Evolutionary conservation across 2,113 vertebrate species (phyloP).

Genomic region (Hemichromis elongatus): DNA sequence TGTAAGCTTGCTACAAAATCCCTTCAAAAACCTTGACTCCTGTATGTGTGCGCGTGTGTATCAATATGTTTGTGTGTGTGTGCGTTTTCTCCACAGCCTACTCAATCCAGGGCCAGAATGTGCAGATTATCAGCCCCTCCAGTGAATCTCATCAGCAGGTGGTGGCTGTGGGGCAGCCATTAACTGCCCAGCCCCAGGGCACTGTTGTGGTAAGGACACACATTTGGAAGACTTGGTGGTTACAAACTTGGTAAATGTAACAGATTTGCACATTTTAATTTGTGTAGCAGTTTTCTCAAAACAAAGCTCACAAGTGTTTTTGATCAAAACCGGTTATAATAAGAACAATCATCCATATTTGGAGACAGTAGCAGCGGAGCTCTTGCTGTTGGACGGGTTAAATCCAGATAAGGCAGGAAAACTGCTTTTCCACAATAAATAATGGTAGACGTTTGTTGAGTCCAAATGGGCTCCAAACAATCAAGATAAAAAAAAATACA

Average conservation of each 20-base stretch:
- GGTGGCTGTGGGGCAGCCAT: slow-evolving; percentile 94
- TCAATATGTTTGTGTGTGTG: background rate
- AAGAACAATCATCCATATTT: background rate
- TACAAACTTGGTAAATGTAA: background rate
- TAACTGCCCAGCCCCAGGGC: slow-evolving; percentile 91
- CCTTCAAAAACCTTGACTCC: background rate
- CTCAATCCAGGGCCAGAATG: slow-evolving; percentile 95
- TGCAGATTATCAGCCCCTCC: slow-evolving; percentile 97
- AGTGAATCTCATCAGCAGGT: slow-evolving; percentile 99
- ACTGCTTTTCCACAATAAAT: background rate
- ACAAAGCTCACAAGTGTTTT: background rate
- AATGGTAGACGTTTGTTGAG: background rate
- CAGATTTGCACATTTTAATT: background rate
- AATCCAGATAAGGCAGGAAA: background rate
- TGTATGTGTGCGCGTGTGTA: background rate
- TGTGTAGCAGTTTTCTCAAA: background rate
- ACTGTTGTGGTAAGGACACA: slow-evolving; percentile 89
- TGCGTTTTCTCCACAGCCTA: slow-evolving; percentile 77
- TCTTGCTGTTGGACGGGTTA: background rate
- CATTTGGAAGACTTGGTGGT: background rate
- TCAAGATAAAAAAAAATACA: background rate
- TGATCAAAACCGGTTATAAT: background rate
- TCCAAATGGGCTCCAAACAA: background rate
- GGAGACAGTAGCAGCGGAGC: background rate
- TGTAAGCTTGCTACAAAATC: slow-evolving; percentile 22